phyloP scores from a whole-genome alignment of 2,113 vertebrate species.

The Pionites leucogaster region DNA sequence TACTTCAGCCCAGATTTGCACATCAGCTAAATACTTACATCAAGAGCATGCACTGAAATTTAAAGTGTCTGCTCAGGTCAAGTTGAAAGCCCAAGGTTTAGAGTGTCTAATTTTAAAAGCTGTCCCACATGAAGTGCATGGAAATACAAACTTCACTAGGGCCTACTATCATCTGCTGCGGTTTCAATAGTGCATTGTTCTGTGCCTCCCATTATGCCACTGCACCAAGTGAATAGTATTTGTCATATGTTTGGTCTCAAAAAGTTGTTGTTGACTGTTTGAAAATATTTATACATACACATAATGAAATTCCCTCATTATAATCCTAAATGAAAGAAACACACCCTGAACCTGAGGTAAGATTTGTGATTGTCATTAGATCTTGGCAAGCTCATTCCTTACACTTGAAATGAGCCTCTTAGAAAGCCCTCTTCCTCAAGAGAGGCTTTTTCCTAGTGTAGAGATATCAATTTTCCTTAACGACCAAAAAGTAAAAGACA shows the following conservation, averaged over 20 bases:
- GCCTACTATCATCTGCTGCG: background rate
- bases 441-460: background rate
- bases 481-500: background rate
- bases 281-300: background rate
- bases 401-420: background rate
- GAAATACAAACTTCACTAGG: background rate
- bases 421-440: background rate
- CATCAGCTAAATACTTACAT: background rate
- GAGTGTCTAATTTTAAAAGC: background rate
- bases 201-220: background rate
- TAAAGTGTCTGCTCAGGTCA: background rate
- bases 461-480: constrained; percentile 15
- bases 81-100: background rate
- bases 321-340: background rate
- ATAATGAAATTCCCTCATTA: background rate
- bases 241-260: background rate
- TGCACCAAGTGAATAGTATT: background rate
- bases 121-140: background rate
- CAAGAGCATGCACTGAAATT: background rate
- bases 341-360: background rate
- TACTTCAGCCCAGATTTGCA: background rate
- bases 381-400: background rate
- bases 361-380: background rate
- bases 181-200: background rate
- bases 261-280: background rate